phyloP scores from a whole-genome alignment of 2,113 vertebrate species.

The Dasyprocta punctata region DNA sequence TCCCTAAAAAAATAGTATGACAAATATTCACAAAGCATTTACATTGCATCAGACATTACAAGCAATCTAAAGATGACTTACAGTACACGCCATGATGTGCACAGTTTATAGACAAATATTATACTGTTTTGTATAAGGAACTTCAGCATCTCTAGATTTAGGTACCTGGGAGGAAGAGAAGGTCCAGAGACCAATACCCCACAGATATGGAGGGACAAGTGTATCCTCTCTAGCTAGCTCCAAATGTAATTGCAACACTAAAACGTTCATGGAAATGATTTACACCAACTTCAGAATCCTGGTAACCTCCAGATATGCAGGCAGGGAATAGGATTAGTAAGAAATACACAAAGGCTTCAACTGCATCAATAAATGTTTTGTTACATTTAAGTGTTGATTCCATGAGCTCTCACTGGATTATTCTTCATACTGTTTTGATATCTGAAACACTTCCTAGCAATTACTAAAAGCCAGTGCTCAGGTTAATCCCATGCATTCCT shows the following conservation, averaged over 20 bases:
- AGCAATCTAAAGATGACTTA: background rate
- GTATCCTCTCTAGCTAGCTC: background rate
- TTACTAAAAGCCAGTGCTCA: background rate
- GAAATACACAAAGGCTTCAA: background rate
- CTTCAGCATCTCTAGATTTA: background rate
- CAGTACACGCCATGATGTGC: background rate
- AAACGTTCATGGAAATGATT: background rate
- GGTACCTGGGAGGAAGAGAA: background rate
- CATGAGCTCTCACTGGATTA: background rate
- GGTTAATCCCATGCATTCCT: slow-evolving; percentile 21
- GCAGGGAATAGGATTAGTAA: background rate
- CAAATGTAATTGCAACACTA: background rate
- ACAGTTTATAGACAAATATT: background rate
- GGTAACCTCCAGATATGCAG: background rate
- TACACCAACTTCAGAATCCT: background rate
- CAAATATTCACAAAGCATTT: background rate
- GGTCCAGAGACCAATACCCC: background rate
- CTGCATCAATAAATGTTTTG: background rate
- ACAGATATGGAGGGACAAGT: background rate
- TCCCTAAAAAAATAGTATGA: background rate
- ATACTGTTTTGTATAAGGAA: background rate
- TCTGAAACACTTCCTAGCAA: background rate
- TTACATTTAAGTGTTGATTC: background rate
- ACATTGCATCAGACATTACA: background rate
- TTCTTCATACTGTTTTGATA: slow-evolving; percentile 30